phyloP scores from a whole-genome alignment of 2,113 vertebrate species.

The Crotalus viridis region DNA sequence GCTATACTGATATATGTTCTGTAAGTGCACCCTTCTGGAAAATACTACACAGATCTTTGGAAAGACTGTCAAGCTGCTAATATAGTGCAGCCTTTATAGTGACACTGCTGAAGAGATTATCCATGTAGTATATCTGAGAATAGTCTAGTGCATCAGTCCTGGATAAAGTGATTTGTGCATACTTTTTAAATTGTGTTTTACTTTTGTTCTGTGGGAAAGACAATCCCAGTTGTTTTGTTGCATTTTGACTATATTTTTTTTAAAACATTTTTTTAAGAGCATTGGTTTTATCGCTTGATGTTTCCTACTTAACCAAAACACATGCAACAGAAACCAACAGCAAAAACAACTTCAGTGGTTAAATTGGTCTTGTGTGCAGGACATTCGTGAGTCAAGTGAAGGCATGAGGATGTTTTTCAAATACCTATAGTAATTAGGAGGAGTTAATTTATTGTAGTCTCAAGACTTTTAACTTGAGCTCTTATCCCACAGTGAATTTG shows the following conservation, averaged over 20 bases:
- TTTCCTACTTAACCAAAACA: background rate
- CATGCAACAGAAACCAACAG: background rate
- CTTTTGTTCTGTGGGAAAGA: constrained; percentile 12
- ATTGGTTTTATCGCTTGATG: background rate
- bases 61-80: constrained; percentile 23
- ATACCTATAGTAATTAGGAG: background rate
- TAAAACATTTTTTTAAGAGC: background rate
- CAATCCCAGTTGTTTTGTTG: background rate
- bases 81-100: constrained; percentile 12
- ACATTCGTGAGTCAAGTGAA: background rate
- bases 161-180: constrained; percentile 30
- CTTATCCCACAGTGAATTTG: background rate
- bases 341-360: background rate
- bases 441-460: background rate
- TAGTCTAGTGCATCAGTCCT: constrained; percentile 7
- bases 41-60: constrained; percentile 4
- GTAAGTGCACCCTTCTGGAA: constrained; percentile 18
- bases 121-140: constrained; percentile 16
- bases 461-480: background rate
- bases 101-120: background rate
- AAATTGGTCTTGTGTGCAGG: background rate
- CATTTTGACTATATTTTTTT: background rate
- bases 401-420: background rate
- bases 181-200: constrained; percentile 27
- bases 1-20: background rate